Conservation (phyloP, 2,797 vertebrate species). For the Typhlichthys eigenmanni region DNA sequence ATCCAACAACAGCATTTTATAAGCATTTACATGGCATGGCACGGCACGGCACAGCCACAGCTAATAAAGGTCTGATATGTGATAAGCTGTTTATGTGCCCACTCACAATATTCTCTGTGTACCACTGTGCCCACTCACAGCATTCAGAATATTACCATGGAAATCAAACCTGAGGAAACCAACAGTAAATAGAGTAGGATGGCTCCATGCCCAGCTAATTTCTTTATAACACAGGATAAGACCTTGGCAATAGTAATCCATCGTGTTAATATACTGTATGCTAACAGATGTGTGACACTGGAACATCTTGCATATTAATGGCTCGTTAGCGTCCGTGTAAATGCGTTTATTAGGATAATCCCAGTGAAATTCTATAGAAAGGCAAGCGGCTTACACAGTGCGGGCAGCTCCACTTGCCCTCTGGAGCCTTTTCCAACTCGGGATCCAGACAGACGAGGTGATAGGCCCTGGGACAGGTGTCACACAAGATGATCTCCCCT, state of each 20-base stretch:
- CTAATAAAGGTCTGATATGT: background rate
- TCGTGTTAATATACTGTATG: background rate
- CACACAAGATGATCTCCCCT: slow-evolving; percentile 97
- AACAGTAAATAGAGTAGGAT: slow-evolving; percentile 6
- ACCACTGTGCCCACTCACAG: background rate
- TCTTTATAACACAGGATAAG: background rate
- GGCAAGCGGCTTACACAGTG: slow-evolving; percentile 88
- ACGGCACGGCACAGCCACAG: background rate
- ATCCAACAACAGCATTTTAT: too few relatives aligned
- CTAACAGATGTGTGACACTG: background rate
- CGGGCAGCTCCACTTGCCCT: slow-evolving; percentile 98
- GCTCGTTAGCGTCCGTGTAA: background rate
- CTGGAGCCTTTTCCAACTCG: slow-evolving; percentile 94
- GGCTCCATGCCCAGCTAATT: background rate
- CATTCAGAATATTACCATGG: slow-evolving; percentile 1
- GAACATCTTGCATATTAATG: background rate
- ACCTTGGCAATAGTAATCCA: background rate
- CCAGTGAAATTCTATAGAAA: background rate
- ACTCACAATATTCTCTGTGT: background rate
- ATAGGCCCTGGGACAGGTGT: slow-evolving; percentile 96
- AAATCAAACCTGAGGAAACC: background rate
- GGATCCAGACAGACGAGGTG: slow-evolving; percentile 98
- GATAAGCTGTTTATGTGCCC: background rate
- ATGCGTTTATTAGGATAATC: background rate
- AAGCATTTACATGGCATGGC: too few relatives aligned